A percentile compares a stretch with the other conserved stretches of the same genome.
phyloP scores from a whole-genome alignment of 2,797 vertebrate genomes.

The Cossypha polioptera region DNA sequence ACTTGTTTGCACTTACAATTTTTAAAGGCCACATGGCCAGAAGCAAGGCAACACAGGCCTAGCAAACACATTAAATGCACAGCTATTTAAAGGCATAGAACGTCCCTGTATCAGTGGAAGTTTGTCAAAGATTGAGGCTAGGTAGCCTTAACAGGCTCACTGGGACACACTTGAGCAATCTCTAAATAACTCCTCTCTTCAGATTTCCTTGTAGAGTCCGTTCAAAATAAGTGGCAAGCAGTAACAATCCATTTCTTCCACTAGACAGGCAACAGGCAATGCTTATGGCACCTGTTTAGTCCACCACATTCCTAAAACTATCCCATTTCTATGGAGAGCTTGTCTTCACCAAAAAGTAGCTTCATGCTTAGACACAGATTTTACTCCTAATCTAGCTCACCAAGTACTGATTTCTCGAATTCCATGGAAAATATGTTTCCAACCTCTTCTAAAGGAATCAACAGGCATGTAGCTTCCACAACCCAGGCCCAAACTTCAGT shows the following conservation, averaged over 20 bases:
- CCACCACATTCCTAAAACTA: neutral
- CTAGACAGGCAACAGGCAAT: neutral
- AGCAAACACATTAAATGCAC: neutral
- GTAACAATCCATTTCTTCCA: neutral
- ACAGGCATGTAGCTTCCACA: neutral
- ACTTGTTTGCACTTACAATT: neutral
- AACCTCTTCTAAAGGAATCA: neutral
- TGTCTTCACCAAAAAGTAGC: neutral
- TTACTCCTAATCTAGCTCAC: neutral
- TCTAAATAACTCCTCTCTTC: neutral
- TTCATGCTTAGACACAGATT: neutral
- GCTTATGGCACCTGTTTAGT: neutral
- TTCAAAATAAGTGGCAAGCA: neutral
- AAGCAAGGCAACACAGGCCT: neutral
- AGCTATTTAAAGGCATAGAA: neutral
- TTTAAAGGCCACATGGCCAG: neutral
- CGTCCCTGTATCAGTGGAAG: neutral
- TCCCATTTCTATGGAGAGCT: neutral
- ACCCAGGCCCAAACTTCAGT: neutral
- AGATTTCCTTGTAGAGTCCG: neutral
- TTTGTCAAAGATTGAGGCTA: neutral
- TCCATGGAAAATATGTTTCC: neutral
- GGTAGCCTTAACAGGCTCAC: neutral
- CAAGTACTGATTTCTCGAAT: neutral
- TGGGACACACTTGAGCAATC: neutral